Evolutionary conservation across 2,113 vertebrate genomes (phyloP).

Genomic region (Capra hircus): DNA sequence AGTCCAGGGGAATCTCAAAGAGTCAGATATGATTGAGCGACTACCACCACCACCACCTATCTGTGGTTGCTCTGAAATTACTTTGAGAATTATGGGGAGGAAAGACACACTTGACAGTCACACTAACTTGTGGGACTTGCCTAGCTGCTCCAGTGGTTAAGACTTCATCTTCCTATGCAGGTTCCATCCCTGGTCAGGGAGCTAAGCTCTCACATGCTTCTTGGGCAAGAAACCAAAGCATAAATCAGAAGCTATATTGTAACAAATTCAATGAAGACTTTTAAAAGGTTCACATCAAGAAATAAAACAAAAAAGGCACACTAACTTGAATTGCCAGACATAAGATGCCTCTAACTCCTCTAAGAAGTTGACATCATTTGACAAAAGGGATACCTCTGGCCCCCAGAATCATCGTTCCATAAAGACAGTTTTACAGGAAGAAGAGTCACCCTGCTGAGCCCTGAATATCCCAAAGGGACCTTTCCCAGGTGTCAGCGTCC

Average conservation of each 20-base stretch:
- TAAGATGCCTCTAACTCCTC: background rate
- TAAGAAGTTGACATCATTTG: background rate
- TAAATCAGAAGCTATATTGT: background rate
- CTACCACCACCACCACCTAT: background rate
- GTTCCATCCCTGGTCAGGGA: background rate
- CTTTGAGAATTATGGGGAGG: background rate
- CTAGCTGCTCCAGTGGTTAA: background rate
- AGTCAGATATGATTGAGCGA: background rate
- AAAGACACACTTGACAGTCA: background rate
- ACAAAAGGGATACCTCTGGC: background rate
- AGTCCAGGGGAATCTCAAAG: background rate
- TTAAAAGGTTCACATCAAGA: background rate
- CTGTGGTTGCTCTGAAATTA: background rate
- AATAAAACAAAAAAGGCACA: background rate
- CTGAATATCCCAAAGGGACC: background rate
- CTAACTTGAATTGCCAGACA: background rate
- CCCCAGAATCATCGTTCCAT: background rate
- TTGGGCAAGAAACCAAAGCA: background rate
- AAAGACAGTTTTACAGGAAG: background rate
- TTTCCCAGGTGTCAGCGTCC: accelerated
- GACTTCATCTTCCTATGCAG: background rate
- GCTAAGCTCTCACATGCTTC: background rate
- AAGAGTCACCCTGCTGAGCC: background rate
- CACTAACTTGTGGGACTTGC: background rate
- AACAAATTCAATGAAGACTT: background rate